A percentile compares a stretch with the other conserved stretches of the same genome.
Evolutionary conservation across 2,113 vertebrate species (phyloP).

Genomic region (Pteruthius melanotis): DNA sequence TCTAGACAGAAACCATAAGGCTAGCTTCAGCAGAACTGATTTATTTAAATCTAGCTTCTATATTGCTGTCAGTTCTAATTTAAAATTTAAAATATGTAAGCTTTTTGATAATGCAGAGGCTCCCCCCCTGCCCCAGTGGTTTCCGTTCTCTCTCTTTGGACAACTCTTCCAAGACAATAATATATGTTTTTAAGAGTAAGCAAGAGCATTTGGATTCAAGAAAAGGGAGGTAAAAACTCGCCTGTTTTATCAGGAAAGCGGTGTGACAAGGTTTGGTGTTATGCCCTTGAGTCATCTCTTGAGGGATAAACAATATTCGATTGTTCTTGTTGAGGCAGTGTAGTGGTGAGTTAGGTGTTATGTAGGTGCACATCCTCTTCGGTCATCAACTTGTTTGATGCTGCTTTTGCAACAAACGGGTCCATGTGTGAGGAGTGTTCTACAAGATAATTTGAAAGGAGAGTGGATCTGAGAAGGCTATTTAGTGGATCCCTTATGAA

Average conservation of each 20-base stretch:
- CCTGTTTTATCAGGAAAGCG: not conserved
- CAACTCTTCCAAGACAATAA: not conserved
- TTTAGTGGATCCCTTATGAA: not conserved
- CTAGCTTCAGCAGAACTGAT: not conserved
- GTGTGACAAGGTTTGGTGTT: not conserved
- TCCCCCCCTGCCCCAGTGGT: not conserved
- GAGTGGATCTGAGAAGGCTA: not conserved
- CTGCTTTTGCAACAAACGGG: not conserved
- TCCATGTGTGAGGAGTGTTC: not conserved
- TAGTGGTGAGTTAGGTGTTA: not conserved
- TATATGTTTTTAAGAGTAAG: not conserved
- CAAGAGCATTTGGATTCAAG: not conserved
- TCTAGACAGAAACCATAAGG: not conserved
- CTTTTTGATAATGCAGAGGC: not conserved
- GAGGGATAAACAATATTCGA: rapidly evolving
- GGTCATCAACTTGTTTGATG: not conserved
- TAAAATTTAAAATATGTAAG: not conserved
- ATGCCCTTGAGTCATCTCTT: not conserved
- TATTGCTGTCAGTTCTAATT: not conserved
- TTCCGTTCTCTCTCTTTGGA: not conserved
- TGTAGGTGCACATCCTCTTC: not conserved
- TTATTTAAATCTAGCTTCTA: not conserved
- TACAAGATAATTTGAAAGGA: not conserved
- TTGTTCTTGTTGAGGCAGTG: not conserved
- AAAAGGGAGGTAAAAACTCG: not conserved